These are phyloP conservation scores for Acleris sparsana DNA, from an alignment of 2,888 invertebrate genomes.

Conservation along the genomic window DNA sequence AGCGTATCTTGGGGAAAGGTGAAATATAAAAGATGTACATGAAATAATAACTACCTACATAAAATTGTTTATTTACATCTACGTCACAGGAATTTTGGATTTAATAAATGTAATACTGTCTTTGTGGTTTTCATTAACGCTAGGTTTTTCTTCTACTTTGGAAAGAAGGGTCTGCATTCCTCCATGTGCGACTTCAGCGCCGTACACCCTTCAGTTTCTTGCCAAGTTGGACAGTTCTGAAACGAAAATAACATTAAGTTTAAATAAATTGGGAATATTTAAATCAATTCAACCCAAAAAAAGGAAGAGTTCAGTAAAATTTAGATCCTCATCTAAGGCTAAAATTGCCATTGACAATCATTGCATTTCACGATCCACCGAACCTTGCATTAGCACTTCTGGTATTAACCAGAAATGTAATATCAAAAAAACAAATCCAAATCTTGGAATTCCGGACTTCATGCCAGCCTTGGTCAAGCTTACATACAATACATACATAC, in stretches of 20 bases:
- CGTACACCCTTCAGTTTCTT: slow-evolving; percentile 52
- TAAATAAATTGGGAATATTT: not conserved
- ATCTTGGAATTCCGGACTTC: no score
- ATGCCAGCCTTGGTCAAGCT: no score
- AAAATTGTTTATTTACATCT: slow-evolving; percentile 28
- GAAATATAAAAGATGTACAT: not conserved
- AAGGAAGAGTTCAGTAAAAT: no score
- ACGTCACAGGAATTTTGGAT: not conserved
- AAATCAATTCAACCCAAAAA: no score
- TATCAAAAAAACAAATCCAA: no score
- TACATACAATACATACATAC: no score
- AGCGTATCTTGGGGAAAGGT: not conserved
- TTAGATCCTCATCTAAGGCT: no score
- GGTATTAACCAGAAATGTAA: no score
- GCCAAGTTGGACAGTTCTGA: slow-evolving; percentile 66
- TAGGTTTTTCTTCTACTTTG: slow-evolving; percentile 21
- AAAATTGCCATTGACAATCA: no score
- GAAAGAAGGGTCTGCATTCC: slow-evolving; percentile 51
- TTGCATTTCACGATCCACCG: no score
- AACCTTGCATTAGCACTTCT: no score
- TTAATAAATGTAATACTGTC: slow-evolving; percentile 12
- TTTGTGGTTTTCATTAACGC: not conserved
- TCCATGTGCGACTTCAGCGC: slow-evolving; percentile 54
- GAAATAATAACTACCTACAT: not conserved
- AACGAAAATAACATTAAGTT: slow-evolving; percentile 40